Evolutionary conservation across 2,113 vertebrate species (phyloP), one percentile per base, ranked within the genome.

Genomic region (Leucoraja erinaceus): DNA sequence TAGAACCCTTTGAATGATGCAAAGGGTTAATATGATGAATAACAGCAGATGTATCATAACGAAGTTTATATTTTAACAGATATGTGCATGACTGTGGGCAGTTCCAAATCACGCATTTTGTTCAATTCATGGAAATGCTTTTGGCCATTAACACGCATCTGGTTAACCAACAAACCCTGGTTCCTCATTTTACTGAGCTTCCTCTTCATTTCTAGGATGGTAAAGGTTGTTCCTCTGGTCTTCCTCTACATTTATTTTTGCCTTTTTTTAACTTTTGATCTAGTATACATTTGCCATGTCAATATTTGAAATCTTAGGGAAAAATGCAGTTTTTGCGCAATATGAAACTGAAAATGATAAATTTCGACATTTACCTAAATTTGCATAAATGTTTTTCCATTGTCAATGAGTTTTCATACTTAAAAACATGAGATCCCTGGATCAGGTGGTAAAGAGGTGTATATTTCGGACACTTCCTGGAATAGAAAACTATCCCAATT

Each of bases 131-230:
- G 66, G 88, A 90, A 90, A 47, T 90, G 7, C 88, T 70, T 90
- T 66, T 18, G 20, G 4, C 18, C 88, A 90, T 68, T 95, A 94
- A 95, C 96, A 95, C 95, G 93, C 94, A 79, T 94, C 93, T 90
- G 75, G 93, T 94, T 93, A 93, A 93, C 94, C 93, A 93, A 66
- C 83, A 63, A 75, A 76, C 83, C 94, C 93, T 95, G 93, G 93
- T 94, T 94, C 94, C 93, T 93, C 38, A 74, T 94, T 93, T 93
- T 81, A 93, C 94, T 94, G 94, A 94, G 95, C 95, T 96, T 97
- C 96, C 96, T 95, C 94, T 93, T 92, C 22, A 68, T 95, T 97
- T 96, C 96, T 94, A 94, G 95, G 95, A 96, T 96, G 95, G 93
- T 93, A 84, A 94, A 94, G 95, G 63, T 94, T 95, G 94, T 95